These are phyloP conservation scores for Pocillopora verrucosa DNA, from an alignment of 64 coral and sea anemone genomes.

Conservation along the genomic window DNA sequence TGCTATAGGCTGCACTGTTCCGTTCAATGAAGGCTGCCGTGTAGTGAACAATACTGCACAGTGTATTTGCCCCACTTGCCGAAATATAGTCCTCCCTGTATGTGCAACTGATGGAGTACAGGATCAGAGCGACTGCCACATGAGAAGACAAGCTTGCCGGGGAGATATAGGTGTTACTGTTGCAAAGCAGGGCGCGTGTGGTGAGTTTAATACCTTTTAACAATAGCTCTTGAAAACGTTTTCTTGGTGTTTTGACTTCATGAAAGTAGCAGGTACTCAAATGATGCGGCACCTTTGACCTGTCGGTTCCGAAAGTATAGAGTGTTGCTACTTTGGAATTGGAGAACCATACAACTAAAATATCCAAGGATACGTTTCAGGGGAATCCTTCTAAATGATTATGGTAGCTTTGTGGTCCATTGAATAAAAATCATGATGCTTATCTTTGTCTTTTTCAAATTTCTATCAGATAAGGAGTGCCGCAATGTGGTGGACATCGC, in stretches of 20 bases:
- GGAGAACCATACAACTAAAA: no score
- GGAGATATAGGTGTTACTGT: slow-evolving; percentile 29
- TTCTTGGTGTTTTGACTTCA: no score
- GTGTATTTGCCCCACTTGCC: slow-evolving; percentile 12
- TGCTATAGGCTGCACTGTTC: not conserved
- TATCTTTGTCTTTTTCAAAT: not conserved
- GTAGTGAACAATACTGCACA: not conserved
- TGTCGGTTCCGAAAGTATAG: no score
- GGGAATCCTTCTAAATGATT: no score
- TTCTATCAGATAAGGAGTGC: slow-evolving; percentile 24
- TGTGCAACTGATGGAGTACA: slow-evolving; percentile 27
- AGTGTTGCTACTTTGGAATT: no score
- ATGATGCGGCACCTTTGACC: no score
- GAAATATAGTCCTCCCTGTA: not conserved
- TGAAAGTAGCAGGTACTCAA: no score
- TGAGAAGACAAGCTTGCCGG: slow-evolving; percentile 13
- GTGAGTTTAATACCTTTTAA: not conserved
- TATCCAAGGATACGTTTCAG: no score
- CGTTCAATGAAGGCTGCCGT: slow-evolving; percentile 5
- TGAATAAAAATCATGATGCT: no score
- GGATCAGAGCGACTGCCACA: slow-evolving; percentile 2
- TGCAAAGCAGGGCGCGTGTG: slow-evolving; percentile 11
- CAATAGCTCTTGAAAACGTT: no score
- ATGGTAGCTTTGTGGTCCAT: no score
- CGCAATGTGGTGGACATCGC: slow-evolving; percentile 39